phyloP scores from a whole-genome alignment of 1,140 invertebrate species.

The Metaphire vulgaris region DNA sequence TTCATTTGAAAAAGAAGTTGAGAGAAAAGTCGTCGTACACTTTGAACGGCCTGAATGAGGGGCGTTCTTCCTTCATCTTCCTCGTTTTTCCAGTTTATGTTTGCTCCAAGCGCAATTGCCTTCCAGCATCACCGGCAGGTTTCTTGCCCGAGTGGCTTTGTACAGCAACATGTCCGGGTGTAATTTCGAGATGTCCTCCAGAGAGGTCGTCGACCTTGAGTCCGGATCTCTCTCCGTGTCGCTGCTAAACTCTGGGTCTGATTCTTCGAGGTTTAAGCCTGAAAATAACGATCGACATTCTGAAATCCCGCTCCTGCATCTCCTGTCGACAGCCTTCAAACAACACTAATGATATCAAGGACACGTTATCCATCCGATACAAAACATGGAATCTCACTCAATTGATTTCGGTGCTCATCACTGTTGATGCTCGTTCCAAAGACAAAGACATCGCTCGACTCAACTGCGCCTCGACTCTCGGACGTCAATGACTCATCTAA shows the following conservation, averaged over 20 bases:
- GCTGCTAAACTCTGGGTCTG: conserved; percentile 32
- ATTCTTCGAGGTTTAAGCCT: conserved; percentile 39
- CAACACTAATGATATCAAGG: neutral
- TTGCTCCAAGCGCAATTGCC: conserved; percentile 73
- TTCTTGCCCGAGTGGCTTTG: conserved; percentile 73
- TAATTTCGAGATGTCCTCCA: conserved; percentile 59
- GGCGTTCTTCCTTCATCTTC: conserved; percentile 62
- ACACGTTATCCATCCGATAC: neutral
- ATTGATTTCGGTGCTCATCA: neutral
- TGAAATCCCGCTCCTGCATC: no score
- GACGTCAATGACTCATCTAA: no score
- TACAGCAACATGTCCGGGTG: conserved; percentile 69
- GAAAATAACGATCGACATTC: neutral
- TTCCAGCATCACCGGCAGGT: conserved; percentile 82
- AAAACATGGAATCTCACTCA: neutral
- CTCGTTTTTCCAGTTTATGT: conserved; percentile 67
- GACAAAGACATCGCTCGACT: conserved; percentile 39
- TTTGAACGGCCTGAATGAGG: conserved; percentile 75
- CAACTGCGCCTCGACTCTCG: neutral
- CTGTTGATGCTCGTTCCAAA: conserved; percentile 37
- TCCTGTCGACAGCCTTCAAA: neutral
- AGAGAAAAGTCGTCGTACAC: no score
- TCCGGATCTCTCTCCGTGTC: conserved; percentile 39
- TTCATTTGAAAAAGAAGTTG: no score
- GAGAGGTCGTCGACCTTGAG: conserved; percentile 41